Conservation (phyloP, 2,888 invertebrate genomes). For the Hirtodrosophila duncani region DNA sequence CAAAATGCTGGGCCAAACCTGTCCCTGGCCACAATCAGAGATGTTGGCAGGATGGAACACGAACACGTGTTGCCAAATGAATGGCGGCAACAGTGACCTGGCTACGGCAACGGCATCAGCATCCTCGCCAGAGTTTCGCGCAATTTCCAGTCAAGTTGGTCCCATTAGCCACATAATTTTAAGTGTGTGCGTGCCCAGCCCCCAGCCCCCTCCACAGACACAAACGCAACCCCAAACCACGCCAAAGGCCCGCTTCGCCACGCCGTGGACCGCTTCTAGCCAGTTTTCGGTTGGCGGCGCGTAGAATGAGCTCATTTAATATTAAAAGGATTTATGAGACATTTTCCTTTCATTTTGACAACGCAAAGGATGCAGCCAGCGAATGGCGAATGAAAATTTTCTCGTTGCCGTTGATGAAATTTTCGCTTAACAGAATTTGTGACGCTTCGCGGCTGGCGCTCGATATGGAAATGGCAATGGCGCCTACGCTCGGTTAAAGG, state of each 20-base stretch:
- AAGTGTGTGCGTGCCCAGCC: conserved; percentile 66
- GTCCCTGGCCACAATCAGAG: conserved; percentile 39
- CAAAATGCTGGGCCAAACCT: neutral
- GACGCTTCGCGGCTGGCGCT: conserved; percentile 47
- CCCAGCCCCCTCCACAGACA: conserved; percentile 20
- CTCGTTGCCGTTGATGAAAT: conserved; percentile 66
- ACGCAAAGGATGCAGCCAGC: conserved; percentile 44
- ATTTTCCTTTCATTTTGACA: conserved; percentile 75
- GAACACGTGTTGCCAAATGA: conserved; percentile 52
- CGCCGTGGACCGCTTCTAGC: neutral
- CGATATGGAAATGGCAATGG: conserved; percentile 16
- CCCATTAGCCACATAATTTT: conserved; percentile 72
- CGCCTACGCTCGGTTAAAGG: conserved; percentile 63
- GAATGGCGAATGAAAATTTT: conserved; percentile 59
- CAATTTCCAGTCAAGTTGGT: conserved; percentile 72
- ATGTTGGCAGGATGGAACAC: neutral
- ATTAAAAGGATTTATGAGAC: conserved; percentile 77
- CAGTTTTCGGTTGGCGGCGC: neutral
- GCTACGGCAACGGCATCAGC: conserved; percentile 24
- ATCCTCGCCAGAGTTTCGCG: conserved; percentile 43
- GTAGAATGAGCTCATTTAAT: conserved; percentile 72
- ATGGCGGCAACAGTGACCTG: too few relatives aligned
- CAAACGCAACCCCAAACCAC: neutral
- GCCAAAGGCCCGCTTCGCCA: neutral
- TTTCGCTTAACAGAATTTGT: conserved; percentile 74